These are phyloP conservation scores for Siderastrea radians DNA, from an alignment of 92 coral and sea anemone genomes.

Conservation along the genomic window DNA sequence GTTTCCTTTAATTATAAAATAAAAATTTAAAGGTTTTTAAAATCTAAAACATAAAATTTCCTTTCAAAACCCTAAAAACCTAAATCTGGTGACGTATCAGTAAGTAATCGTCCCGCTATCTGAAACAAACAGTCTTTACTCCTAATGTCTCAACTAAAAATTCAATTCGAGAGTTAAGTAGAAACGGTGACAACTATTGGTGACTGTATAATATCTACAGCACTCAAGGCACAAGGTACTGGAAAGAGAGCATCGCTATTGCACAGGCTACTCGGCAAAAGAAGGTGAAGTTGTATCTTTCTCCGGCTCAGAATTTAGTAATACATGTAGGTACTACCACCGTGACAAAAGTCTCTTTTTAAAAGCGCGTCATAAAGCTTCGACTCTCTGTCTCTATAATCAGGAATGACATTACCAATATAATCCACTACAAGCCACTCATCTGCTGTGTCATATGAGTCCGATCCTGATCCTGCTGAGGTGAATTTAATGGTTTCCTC, in stretches of 20 bases:
- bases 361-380: conserved; percentile 46
- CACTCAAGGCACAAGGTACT: not conserved
- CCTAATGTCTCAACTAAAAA: no score
- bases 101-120: no score
- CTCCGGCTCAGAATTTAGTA: not conserved
- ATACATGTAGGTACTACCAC: not conserved
- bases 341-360: conserved; percentile 26
- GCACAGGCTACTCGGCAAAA: not conserved
- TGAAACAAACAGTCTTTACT: no score
- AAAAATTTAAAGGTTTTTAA: no score
- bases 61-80: not conserved
- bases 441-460: conserved; percentile 31
- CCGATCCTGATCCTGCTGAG: conserved; percentile 4
- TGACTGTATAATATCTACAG: not conserved
- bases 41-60: not conserved
- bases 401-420: conserved; percentile 28
- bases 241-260: no score
- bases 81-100: not conserved
- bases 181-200: not conserved
- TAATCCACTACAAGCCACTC: conserved; percentile 36
- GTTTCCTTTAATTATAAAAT: not conserved
- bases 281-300: not conserved
- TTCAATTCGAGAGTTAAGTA: no score
- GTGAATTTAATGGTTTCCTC: conserved; percentile 7
- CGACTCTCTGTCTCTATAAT: conserved; percentile 37